phyloP scores from a whole-genome alignment of 1,140 invertebrate species.

The Trachelipus rathkii region DNA sequence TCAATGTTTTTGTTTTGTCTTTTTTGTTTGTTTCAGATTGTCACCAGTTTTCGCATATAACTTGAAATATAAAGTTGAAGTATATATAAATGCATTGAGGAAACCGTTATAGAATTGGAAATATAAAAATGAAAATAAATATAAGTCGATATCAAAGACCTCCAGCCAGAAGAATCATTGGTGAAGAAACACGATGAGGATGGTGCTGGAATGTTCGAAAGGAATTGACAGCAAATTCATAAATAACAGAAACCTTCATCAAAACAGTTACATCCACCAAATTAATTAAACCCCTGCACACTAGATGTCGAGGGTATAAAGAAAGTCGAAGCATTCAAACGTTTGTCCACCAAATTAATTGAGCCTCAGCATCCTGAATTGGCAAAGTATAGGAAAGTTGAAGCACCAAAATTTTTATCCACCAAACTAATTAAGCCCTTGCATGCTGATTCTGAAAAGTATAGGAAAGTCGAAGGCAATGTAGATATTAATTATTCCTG shows the following conservation, averaged over 20 bases:
- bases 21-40: constrained; percentile 4
- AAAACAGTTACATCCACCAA: too few relatives aligned
- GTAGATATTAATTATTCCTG: not conserved
- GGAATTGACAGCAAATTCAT: constrained; percentile 59
- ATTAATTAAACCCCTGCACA: too few relatives aligned
- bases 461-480: not conserved
- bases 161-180: constrained; percentile 83
- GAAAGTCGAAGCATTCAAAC: too few relatives aligned
- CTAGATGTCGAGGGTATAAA: too few relatives aligned
- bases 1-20: too few relatives aligned
- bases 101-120: constrained; percentile 80
- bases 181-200: constrained; percentile 71
- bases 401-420: too few relatives aligned
- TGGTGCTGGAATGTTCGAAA: constrained; percentile 82
- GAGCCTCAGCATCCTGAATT: too few relatives aligned
- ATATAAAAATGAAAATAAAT: too few relatives aligned
- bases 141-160: constrained; percentile 64
- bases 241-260: too few relatives aligned
- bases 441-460: too few relatives aligned
- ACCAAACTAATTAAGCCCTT: too few relatives aligned
- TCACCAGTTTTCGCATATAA: constrained; percentile 33
- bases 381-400: not conserved
- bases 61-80: constrained; percentile 73
- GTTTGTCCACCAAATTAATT: too few relatives aligned
- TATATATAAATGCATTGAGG: constrained; percentile 85